phyloP scores from a whole-genome alignment of 2,797 vertebrate genomes.

The Phrynocephalus forsythii region DNA sequence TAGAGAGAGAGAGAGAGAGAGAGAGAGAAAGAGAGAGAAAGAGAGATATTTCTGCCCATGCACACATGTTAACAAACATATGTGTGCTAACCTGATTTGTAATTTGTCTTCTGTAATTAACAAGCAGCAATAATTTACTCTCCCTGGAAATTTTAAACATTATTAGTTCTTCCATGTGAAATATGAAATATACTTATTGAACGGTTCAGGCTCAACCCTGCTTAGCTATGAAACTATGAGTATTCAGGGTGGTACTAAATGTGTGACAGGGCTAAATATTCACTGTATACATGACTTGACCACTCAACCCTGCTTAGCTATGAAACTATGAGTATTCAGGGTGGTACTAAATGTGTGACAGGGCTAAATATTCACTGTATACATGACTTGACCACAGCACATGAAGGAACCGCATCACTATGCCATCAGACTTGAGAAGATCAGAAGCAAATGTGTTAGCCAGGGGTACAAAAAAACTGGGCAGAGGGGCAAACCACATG shows the following conservation, averaged over 20 bases:
- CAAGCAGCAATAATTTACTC: not conserved
- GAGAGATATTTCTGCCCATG: not conserved
- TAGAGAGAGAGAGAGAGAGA: too few species aligned
- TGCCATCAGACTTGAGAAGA: not conserved
- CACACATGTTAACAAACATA: not conserved
- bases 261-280: too few species aligned
- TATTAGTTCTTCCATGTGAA: not conserved
- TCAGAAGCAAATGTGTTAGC: not conserved
- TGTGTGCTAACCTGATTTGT: not conserved
- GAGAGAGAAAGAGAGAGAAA: too few species aligned
- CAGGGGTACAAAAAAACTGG: not conserved
- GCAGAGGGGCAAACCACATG: not conserved
- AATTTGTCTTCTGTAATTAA: not conserved
- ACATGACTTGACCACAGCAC: too few species aligned
- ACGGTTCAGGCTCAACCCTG: too few species aligned
- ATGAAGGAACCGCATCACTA: not conserved
- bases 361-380: too few species aligned
- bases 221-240: too few species aligned
- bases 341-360: too few species aligned
- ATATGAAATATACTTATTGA: not conserved
- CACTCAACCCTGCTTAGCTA: too few species aligned
- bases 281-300: too few species aligned
- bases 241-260: too few species aligned
- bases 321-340: too few species aligned
- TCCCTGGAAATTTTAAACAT: not conserved